These are phyloP conservation scores for Chymomyza procnemis DNA, from an alignment of 2,888 invertebrate genomes.

Conservation along the genomic window DNA sequence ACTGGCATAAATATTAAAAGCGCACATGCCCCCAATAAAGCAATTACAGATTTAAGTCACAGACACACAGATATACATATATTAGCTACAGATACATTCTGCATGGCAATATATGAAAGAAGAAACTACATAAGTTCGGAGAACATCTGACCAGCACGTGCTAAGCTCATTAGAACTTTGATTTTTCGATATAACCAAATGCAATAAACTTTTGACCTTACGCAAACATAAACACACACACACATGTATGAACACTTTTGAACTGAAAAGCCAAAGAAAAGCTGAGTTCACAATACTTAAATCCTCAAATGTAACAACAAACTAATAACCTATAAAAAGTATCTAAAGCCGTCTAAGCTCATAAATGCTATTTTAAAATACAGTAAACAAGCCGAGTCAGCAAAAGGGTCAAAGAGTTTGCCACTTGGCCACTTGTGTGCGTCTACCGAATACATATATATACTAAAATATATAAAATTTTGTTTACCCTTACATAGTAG, in stretches of 20 bases:
- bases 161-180: constrained; percentile 67
- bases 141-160: constrained; percentile 64
- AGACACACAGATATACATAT: constrained; percentile 11
- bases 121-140: constrained; percentile 20
- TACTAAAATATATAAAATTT: constrained; percentile 11
- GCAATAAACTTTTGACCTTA: constrained; percentile 15
- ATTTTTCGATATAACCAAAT: constrained; percentile 34
- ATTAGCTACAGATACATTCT: too few species aligned
- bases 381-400: constrained; percentile 12
- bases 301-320: constrained; percentile 28
- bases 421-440: constrained; percentile 14
- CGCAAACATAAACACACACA: neutral
- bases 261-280: neutral
- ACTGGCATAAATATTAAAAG: neutral
- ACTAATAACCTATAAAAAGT: constrained; percentile 70
- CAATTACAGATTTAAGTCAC: constrained; percentile 65
- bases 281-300: neutral
- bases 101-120: neutral
- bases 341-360: constrained; percentile 63
- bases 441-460: constrained; percentile 13
- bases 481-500: neutral
- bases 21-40: constrained; percentile 36
- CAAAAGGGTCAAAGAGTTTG: neutral
- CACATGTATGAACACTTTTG: neutral
- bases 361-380: constrained; percentile 69